Percentiles rank a stretch among this genome's conserved stretches.
These are phyloP conservation scores for Ophioninae sp. DNA, from an alignment of 2,888 invertebrate species.

Conservation along the genomic window DNA sequence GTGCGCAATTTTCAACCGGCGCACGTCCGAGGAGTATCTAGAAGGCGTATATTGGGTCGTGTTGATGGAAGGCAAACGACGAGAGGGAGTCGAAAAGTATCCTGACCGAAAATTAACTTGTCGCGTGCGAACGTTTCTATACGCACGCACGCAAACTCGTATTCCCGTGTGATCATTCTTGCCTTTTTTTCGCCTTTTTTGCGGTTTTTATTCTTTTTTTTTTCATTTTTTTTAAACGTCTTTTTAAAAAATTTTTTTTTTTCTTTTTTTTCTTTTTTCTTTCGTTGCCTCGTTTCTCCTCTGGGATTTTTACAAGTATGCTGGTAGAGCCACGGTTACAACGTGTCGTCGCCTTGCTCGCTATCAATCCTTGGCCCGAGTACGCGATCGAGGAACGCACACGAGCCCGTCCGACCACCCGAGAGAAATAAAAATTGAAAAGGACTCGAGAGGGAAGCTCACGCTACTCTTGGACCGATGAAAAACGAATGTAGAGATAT, in stretches of 20 bases:
- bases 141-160: too few relatives aligned
- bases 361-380: constrained; percentile 58
- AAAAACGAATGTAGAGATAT: constrained; percentile 47
- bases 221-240: not conserved
- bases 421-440: constrained; percentile 58
- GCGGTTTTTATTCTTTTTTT: too few relatives aligned
- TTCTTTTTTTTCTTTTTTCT: constrained; percentile 1
- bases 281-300: constrained; percentile 12
- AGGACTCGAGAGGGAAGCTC: constrained; percentile 35
- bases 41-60: constrained; percentile 9
- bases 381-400: constrained; percentile 2
- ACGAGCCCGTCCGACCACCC: constrained; percentile 44
- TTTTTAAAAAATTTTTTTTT: too few relatives aligned
- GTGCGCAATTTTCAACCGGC: constrained; percentile 14
- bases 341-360: constrained; percentile 61
- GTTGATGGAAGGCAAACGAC: not conserved
- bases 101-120: constrained; percentile 59
- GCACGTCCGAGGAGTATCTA: constrained; percentile 25
- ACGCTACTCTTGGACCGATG: constrained; percentile 26
- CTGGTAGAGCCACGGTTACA: constrained; percentile 39
- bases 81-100: constrained; percentile 30
- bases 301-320: constrained; percentile 34
- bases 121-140: constrained; percentile 49
- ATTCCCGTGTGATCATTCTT: too few relatives aligned
- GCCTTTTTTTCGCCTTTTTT: too few relatives aligned